These are phyloP conservation scores for Cygnus buccinator DNA, from an alignment of 2,113 vertebrate species.

Conservation along the genomic window DNA sequence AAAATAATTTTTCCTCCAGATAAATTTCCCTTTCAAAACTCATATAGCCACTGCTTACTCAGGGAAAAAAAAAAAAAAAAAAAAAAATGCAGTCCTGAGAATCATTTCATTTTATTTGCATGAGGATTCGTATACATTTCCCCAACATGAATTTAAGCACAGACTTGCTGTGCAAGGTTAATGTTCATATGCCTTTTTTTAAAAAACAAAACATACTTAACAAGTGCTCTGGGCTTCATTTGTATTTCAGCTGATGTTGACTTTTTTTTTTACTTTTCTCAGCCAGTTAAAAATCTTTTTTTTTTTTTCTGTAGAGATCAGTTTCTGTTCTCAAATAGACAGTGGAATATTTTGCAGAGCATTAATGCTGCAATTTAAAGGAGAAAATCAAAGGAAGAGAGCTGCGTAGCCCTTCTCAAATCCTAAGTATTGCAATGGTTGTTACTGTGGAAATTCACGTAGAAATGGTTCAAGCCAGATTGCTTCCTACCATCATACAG, in stretches of 20 bases:
- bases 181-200: slow-evolving; percentile 50
- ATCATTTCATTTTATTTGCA: slow-evolving; percentile 30
- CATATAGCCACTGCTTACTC: slow-evolving; percentile 24
- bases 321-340: slow-evolving; percentile 31
- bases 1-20: slow-evolving; percentile 54
- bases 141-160: not conserved
- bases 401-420: not conserved
- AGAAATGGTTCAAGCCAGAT: slow-evolving; percentile 1
- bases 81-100: not conserved
- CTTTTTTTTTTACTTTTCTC: slow-evolving; percentile 55
- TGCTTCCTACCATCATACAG: not conserved
- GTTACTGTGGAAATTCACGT: not conserved
- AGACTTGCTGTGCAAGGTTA: slow-evolving; percentile 48
- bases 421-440: slow-evolving; percentile 18
- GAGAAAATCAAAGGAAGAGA: not conserved
- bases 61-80: not conserved
- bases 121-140: slow-evolving; percentile 8
- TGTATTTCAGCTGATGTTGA: not conserved
- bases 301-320: slow-evolving; percentile 6
- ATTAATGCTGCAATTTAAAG: slow-evolving; percentile 12
- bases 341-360: not conserved
- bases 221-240: slow-evolving; percentile 37
- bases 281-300: slow-evolving; percentile 40
- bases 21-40: slow-evolving; percentile 43
- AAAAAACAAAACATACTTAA: slow-evolving; percentile 39